Percentiles rank a stretch among this genome's conserved stretches.
Evolutionary conservation across 2,888 invertebrate species (phyloP).

Genomic region (Gerris lacustris): DNA sequence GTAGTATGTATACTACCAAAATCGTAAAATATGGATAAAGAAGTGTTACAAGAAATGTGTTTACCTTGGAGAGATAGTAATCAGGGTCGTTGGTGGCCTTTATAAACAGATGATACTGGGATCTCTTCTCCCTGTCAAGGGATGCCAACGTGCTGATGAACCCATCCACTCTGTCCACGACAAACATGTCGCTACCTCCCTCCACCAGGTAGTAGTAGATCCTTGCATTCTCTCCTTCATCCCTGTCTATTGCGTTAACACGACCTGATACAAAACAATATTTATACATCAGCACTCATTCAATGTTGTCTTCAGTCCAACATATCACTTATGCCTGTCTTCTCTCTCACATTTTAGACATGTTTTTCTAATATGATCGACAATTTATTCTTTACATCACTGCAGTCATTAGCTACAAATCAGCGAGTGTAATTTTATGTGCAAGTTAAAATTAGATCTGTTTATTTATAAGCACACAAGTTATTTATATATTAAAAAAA

Average conservation of each 20-base stretch:
- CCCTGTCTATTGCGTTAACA: conserved; percentile 59
- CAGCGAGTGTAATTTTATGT: too few species aligned
- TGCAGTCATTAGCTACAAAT: too few species aligned
- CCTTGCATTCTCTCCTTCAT: conserved; percentile 66
- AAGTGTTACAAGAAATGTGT: neutral
- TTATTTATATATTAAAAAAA: too few species aligned
- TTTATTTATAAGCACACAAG: too few species aligned
- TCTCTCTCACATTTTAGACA: too few species aligned
- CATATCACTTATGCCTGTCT: too few species aligned
- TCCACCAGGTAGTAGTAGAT: conserved; percentile 70
- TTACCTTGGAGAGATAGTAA: conserved; percentile 44
- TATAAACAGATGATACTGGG: conserved; percentile 61
- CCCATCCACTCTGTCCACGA: conserved; percentile 67
- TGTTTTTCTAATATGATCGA: too few species aligned
- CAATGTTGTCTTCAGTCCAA: neutral
- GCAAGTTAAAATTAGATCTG: too few species aligned
- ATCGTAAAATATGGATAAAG: too few species aligned
- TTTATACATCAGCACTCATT: neutral
- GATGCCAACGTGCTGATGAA: conserved; percentile 63
- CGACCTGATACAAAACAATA: conserved; percentile 41
- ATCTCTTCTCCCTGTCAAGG: conserved; percentile 67
- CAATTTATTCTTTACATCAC: too few species aligned
- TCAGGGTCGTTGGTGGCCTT: conserved; percentile 75
- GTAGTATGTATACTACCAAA: too few species aligned
- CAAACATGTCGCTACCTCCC: conserved; percentile 67